phyloP scores from a whole-genome alignment of 1,140 invertebrate species.

The Atta colombica region DNA sequence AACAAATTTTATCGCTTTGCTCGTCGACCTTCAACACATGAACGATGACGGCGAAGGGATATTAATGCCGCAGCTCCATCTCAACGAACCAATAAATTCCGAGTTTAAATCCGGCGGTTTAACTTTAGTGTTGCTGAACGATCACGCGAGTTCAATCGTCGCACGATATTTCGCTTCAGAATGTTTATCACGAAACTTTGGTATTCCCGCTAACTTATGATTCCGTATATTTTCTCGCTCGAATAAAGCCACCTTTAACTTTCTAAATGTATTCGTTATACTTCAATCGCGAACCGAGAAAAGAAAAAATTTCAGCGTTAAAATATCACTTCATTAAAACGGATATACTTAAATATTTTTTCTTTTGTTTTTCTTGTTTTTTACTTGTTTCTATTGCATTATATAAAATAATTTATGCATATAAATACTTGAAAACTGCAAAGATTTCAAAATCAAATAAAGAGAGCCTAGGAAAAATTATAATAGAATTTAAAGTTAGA shows the following conservation, averaged over 20 bases:
- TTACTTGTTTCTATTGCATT: neutral
- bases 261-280: conserved; percentile 14
- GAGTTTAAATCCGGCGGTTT: conserved; percentile 48
- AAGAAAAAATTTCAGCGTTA: neutral
- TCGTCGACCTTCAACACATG: conserved; percentile 38
- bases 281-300: neutral
- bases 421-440: neutral
- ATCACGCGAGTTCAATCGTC: conserved; percentile 55
- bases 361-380: neutral
- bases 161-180: conserved; percentile 30
- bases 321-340: conserved; percentile 18
- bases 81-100: conserved; percentile 57
- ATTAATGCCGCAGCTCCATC: conserved; percentile 37
- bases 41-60: conserved; percentile 30
- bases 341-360: neutral
- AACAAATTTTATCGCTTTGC: conserved; percentile 43
- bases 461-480: neutral
- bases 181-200: conserved; percentile 48
- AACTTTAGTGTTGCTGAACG: conserved; percentile 40
- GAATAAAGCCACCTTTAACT: conserved; percentile 3
- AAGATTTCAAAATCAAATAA: neutral
- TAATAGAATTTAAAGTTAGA: neutral
- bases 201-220: conserved; percentile 41
- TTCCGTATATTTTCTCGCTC: conserved; percentile 26
- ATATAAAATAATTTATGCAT: neutral